Percentiles rank a stretch among this genome's conserved stretches.
These are phyloP conservation scores for Agrotis puta DNA, from an alignment of 2,888 invertebrate genomes.

Conservation along the genomic window DNA sequence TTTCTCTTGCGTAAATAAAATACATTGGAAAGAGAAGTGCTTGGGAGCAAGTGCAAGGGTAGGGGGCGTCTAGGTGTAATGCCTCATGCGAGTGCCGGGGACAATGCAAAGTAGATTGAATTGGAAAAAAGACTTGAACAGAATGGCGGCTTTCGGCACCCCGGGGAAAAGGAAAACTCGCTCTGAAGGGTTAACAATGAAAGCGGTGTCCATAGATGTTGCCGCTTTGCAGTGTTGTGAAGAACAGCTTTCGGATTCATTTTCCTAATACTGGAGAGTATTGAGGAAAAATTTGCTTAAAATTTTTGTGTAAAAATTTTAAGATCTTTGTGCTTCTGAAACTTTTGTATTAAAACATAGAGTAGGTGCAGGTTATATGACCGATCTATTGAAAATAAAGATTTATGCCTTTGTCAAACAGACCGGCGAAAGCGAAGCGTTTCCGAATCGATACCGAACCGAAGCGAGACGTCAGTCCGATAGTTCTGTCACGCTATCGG, in stretches of 20 bases:
- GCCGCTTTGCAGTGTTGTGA: constrained; percentile 62
- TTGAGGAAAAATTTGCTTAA: constrained; percentile 47
- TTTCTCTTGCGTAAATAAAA: constrained; percentile 91
- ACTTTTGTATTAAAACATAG: constrained; percentile 6
- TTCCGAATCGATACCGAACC: no score
- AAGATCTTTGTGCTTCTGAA: not conserved
- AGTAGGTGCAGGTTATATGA: no score
- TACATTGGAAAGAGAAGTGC: constrained; percentile 87
- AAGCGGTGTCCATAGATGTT: constrained; percentile 79
- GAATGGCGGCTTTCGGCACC: constrained; percentile 86
- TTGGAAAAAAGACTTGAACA: constrained; percentile 88
- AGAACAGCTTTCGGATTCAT: constrained; percentile 58
- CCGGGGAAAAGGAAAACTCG: constrained; percentile 80
- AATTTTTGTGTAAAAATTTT: constrained; percentile 39
- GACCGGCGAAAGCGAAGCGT: no score
- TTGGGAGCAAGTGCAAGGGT: constrained; percentile 85
- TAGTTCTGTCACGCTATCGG: no score
- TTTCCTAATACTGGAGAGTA: constrained; percentile 45
- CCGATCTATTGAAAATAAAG: no score
- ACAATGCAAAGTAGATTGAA: constrained; percentile 91
- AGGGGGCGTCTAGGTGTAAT: constrained; percentile 86
- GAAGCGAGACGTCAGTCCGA: no score
- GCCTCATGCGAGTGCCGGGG: constrained; percentile 89
- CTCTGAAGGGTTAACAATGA: constrained; percentile 86
- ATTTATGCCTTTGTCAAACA: no score